These are phyloP conservation scores for Dione vanillae DNA, from an alignment of 2,888 invertebrate species.

Conservation along the genomic window DNA sequence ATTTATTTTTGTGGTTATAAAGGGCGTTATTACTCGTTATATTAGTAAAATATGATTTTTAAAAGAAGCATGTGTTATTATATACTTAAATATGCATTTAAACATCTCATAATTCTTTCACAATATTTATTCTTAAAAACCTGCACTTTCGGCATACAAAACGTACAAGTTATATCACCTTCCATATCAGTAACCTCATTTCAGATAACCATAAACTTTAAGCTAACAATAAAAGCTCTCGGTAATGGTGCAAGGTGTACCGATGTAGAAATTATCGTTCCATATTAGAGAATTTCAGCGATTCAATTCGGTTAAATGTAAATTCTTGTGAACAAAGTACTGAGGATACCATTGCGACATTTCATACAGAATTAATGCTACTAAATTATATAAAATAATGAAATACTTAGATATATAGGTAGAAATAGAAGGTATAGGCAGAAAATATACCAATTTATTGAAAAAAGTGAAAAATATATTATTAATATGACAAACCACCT, in stretches of 20 bases:
- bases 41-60: background rate
- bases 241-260: conserved; percentile 23
- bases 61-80: background rate
- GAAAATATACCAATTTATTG: too few relatives aligned
- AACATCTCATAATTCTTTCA: background rate
- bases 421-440: too few relatives aligned
- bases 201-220: conserved; percentile 35
- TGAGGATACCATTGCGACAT: background rate
- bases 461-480: too few relatives aligned
- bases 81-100: background rate
- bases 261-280: conserved; percentile 26
- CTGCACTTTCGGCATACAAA: background rate
- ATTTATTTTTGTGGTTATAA: too few relatives aligned
- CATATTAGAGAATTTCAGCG: conserved; percentile 6
- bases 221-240: conserved; percentile 26
- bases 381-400: background rate
- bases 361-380: background rate
- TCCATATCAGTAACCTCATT: conserved; percentile 20
- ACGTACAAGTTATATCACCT: conserved; percentile 27
- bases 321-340: background rate
- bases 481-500: too few relatives aligned
- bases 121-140: background rate
- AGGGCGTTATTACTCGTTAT: too few relatives aligned
- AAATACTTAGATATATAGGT: background rate
- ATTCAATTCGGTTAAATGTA: conserved; percentile 13